Base-by-base conservation (phyloP, 2,888 invertebrate species). In the Drosophila paramelanica region DNA sequence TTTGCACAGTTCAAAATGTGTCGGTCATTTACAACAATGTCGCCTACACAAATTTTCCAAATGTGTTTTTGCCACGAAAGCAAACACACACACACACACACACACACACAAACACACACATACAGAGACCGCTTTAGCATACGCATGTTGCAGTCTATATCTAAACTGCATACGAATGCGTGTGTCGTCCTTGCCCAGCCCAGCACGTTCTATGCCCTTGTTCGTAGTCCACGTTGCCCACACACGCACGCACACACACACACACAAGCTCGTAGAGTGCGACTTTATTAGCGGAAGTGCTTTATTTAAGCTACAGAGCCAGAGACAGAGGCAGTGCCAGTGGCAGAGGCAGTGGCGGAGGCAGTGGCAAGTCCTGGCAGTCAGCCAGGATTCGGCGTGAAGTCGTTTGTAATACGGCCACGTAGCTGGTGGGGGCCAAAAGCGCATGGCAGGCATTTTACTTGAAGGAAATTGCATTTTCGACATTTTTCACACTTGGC, bases 401-500 rank as follows among this genome's bases (percentile, higher is more conserved):
- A 77, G 83, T 83, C 88, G 85, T 83, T 83, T 84, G 83, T 83
- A 83, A 79, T 79, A 77, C 85, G 80, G 77, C 88, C 86, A 88
- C 83, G 85, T 85, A 80, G 67, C 69, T 50, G 55, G 56, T 51
- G 64, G 57, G 39, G 75, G 74, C 71, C 70, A 87, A 88, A 87
- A 88, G 89, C 89, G 89, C 85, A 89, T 79, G 89, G 87, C 87
- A 87, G 89, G 87, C 89, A 89, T 87, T 87, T 87, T 87, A 87
- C 89, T 87, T 87, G 81, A 87, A 87, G 87, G 87, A 87, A 87
- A 87, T 87, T 87, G 87, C 87, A 87, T 87, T 87, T 87, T 84
- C 88, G 89, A 87, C 88, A 87, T 87, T 89, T 89, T 89, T 82
- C 85, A 89, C 89, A 87, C 86, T 83, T 87, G 84, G 82, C 70